phyloP scores from a whole-genome alignment of 2,113 vertebrate species.

The Spea bombifrons region DNA sequence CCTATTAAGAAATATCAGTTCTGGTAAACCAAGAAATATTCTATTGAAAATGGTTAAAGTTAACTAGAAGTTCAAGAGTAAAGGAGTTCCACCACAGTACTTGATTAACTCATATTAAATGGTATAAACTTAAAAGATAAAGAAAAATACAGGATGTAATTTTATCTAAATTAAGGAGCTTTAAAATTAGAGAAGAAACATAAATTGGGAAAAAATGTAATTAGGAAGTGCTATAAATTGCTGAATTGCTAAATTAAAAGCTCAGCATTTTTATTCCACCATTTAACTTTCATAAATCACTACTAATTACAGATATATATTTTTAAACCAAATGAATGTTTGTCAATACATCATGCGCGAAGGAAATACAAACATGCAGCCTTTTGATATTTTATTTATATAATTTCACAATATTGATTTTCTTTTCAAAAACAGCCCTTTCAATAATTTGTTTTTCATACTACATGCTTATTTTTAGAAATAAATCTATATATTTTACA shows the following conservation, averaged over 20 bases:
- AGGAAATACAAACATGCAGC: constrained; percentile 15
- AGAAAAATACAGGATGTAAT: not conserved
- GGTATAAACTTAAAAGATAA: not conserved
- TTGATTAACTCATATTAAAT: not conserved
- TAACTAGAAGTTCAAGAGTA: not conserved
- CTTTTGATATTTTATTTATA: not conserved
- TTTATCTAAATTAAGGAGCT: not conserved
- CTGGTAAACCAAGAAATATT: too few species aligned
- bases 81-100: not conserved
- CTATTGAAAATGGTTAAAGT: not conserved
- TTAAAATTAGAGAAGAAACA: not conserved
- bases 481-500: too few species aligned
- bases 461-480: too few species aligned
- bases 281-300: constrained; percentile 5
- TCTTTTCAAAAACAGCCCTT: not conserved
- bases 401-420: constrained; percentile 18
- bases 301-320: constrained; percentile 28
- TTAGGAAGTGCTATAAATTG: not conserved
- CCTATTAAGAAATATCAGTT: too few species aligned
- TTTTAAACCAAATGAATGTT: constrained; percentile 18
- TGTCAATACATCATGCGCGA: not conserved
- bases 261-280: constrained; percentile 20
- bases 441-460: not conserved
- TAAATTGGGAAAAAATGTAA: constrained; percentile 10
- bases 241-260: constrained; percentile 30